Conservation (phyloP, 2,113 vertebrate species). For the Natator depressus region DNA sequence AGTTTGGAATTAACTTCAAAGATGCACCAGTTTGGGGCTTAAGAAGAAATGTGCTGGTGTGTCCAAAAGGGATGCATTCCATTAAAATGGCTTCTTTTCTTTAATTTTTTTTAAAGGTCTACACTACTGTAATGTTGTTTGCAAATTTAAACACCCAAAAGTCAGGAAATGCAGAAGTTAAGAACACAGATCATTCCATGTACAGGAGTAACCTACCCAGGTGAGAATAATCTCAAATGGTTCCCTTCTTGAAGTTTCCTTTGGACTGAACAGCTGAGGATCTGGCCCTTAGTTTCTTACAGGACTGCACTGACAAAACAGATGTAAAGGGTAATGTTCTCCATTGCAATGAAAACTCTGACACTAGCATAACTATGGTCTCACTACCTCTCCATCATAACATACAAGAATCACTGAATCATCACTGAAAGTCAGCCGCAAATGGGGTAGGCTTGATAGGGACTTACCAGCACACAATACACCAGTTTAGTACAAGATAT, state of each 20-base stretch:
- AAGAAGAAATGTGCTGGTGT: slow-evolving; percentile 15
- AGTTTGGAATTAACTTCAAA: slow-evolving; percentile 45
- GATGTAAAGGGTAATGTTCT: not conserved
- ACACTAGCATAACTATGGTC: not conserved
- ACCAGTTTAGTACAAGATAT: not conserved
- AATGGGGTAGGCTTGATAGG: not conserved
- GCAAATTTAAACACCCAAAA: not conserved
- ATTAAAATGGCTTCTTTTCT: not conserved
- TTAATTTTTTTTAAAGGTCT: not conserved
- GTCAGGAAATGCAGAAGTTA: not conserved
- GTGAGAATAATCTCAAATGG: not conserved
- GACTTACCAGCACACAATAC: not conserved
- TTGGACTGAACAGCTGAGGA: not conserved
- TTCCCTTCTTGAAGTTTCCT: not conserved
- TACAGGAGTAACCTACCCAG: not conserved
- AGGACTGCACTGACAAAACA: not conserved
- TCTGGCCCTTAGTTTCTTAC: not conserved
- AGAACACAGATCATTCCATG: too few species aligned
- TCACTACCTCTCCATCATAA: not conserved
- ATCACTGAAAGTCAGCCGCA: not conserved
- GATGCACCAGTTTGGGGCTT: not conserved
- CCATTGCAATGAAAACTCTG: not conserved
- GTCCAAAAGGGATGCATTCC: slow-evolving; percentile 44
- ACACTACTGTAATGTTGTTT: not conserved
- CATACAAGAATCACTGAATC: not conserved